Base-by-base conservation (phyloP, 2,113 vertebrate genomes). In the Erinaceus europaeus region DNA sequence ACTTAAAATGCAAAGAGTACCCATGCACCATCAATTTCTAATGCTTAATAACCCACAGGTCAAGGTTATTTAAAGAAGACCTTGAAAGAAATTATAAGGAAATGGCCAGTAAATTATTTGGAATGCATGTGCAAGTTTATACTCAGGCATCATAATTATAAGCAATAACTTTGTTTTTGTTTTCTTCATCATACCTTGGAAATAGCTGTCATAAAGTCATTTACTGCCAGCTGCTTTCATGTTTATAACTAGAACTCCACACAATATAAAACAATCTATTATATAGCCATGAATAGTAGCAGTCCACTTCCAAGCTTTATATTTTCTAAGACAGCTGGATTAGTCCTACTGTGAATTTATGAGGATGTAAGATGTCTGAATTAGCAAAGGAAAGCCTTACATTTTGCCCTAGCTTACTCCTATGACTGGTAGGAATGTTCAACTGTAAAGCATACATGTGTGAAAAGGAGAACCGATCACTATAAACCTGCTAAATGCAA, bases 151-250 rank as follows among this genome's bases (percentile, higher is more conserved):
- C 23, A 12, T 92, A 86, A 94, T 92, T 93, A 91, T 72, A 89
- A 84, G 89, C 67, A 88, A 86, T 92, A 87, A 89, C 75, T 93
- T 64, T 38, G 68, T 80, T 75, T 90, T 85, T 93, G 87, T 92
- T 92, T 92, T 86, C 84, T 93, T 93, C 90, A 93, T 95, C 94
- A 93, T 92, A 94, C 90, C 90, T 91, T 95, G 32, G 75, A 94
- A 95, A 95, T 92, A 67, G 78, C 89, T 95, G 89, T 88, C 87
- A 76, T 93, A 96, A 94, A 93, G 57, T 82, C 92, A 89, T 93
- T 95, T 91, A 94, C 88, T 88, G 90, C 84, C 93, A 95, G 89
- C 87, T 95, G 93, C 84, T 90, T 93, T 92, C 55, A 57, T 73
- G 87, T 93, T 95, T 92, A 90, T 91, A 90, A 95, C 79, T 72